Evolutionary conservation across 2,888 invertebrate genomes (phyloP).

Genomic region (Abrostola tripartita): DNA sequence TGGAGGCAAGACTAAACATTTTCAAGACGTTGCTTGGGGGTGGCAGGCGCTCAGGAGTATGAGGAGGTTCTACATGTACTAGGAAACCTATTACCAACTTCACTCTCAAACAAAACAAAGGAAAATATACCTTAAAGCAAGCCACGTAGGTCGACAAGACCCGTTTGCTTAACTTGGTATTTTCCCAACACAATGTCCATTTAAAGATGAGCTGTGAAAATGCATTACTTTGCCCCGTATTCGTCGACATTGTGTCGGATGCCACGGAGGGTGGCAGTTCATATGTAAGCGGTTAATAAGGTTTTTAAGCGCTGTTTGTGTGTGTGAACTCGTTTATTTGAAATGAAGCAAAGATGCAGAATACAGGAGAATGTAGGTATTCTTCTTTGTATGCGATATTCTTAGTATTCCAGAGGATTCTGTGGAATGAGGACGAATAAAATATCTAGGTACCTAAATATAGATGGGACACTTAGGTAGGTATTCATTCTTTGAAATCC

Average conservation of each 20-base stretch:
- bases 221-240: slow-evolving; percentile 65
- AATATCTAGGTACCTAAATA: slow-evolving; percentile 18
- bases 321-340: slow-evolving; percentile 65
- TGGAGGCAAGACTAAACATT: slow-evolving; percentile 82
- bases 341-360: slow-evolving; percentile 67
- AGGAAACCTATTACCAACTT: slow-evolving; percentile 46
- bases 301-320: slow-evolving; percentile 64
- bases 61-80: slow-evolving; percentile 61
- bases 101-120: slow-evolving; percentile 9
- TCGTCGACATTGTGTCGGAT: slow-evolving; percentile 38
- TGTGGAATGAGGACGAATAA: slow-evolving; percentile 13
- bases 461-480: neutral
- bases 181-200: slow-evolving; percentile 67
- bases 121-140: slow-evolving; percentile 55
- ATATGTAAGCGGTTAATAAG: slow-evolving; percentile 58
- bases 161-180: slow-evolving; percentile 40
- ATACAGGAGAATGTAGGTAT: slow-evolving; percentile 55
- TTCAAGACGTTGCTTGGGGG: slow-evolving; percentile 80
- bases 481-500: neutral
- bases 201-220: slow-evolving; percentile 71
- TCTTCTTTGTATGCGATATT: slow-evolving; percentile 51
- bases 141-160: slow-evolving; percentile 13
- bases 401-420: slow-evolving; percentile 39
- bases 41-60: slow-evolving; percentile 49
- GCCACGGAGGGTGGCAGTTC: slow-evolving; percentile 55